Base-by-base conservation (phyloP, 2,888 invertebrate species). In the Ariolimax columbianus region DNA sequence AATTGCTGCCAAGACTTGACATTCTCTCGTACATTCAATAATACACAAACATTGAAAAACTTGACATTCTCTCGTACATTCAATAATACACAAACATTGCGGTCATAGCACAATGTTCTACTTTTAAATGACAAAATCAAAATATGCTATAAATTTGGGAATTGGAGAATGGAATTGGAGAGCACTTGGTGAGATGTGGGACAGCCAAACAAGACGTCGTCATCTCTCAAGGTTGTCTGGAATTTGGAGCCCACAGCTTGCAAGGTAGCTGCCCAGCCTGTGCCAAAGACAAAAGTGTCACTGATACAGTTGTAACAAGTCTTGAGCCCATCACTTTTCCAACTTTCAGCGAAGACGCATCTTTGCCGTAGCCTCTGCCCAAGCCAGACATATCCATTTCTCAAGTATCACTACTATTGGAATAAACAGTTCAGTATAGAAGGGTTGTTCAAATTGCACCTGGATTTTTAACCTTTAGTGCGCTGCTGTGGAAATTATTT, bases 391-490 rank as follows among this genome's bases (percentile, higher is more conserved):
- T 47, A 14, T 73, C 73, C 73, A 73, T 43, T 73, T 43, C 73
- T 73, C 73, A 73, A 43, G n/a, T 43, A 43, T 47, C 47, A 43
- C 73, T 43, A n/a, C 73, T 40, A 40, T 26, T 70, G 59, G n/a
- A 9, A 55, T 55, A 55, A 19, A 47, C 7, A 47, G n/a, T n/a
- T n/a, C n/a, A n/a, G 47, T 47, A 47, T 47, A 11, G 9, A 7
- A 47, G 14, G 7, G 47, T 47, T 47, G 47, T 47, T 47, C 7
- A 47, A 47, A 47, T 47, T 47, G 7, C 9, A 47, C 47, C 47
- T n/a, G n/a, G n/a, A n/a, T n/a, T n/a, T n/a, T n/a, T n/a, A n/a
- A n/a, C n/a, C n/a, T n/a, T n/a, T n/a, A n/a, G n/a, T n/a, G 47
- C 47, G 14, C 47, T 47, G 47, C 47, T 9, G 47, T 47, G 47